Evolutionary conservation across 1,140 invertebrate genomes (phyloP), one percentile per base, ranked within the genome.

Genomic region (Neodiprion virginianus): DNA sequence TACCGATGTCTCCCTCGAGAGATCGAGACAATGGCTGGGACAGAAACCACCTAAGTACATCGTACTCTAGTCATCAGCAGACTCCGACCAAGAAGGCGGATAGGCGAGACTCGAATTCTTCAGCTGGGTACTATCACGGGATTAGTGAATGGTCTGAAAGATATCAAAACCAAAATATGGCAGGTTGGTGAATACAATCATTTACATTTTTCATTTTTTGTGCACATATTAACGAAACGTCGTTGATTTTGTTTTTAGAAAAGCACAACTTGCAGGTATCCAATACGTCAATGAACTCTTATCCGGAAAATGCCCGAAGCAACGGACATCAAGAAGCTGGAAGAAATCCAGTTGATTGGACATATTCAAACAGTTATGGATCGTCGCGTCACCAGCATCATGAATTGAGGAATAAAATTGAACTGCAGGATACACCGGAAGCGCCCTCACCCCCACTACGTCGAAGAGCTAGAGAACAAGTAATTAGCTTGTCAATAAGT

Each of bases 91-190:
- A 74, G 0, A 72, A 68, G 68, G 8, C 14, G 74, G 53, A 23
- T 14, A 87, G 88, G 81, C 14, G 89, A 85, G 71, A 89, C 80
- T 73, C 89, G 79, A 8, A 84, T 79, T 73, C 90, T 85, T 80
- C 90, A 84, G 82, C 88, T 81, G 76, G 85, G 79, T 93, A 92
- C 81, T 93, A 92, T 79, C 93, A 93, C 78, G 94, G 94, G 10
- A 92, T 95, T 66, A 92, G 91, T 70, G 94, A 95, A 79, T 95
- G 94, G 94, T 93, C 93, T 1, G 93, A 94, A 80, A 89, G 93
- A 79, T 79, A 81, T 65, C 83, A 85, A 74, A 79, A 40, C 14
- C 40, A 92, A 77, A 90, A 89, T 69, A 61, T 17, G 8, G 4
- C 53, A 61, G 53, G 53, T 61, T 61, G 11, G 53, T 61, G 49